Base-by-base conservation (phyloP, 2,797 vertebrate species). In the Pangasius djambal region DNA sequence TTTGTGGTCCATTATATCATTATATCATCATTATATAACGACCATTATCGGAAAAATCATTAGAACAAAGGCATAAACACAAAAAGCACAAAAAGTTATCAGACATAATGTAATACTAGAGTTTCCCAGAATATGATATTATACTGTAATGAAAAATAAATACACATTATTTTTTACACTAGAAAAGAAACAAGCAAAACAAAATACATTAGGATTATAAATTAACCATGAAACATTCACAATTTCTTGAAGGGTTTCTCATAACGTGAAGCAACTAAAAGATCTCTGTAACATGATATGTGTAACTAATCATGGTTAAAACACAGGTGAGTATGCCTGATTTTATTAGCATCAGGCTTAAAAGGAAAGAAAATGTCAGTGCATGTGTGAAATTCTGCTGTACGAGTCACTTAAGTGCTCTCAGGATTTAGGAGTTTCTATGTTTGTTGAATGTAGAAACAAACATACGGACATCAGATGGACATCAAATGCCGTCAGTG, bases 221-320 rank as follows among this genome's bases (percentile, higher is more conserved):
- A 96, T 96, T 95, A 97, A 96, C 93, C 95, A 91, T 84, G 78
- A 90, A 93, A 94, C 94, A 95, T 95, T 96, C 92, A 94, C 94
- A 95, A 95, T 75, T 89, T 83, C 93, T 91, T 67, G 92, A 93
- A n/a, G 89, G 85, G 28, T 87, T 95, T 95, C 96, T 94, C 95
- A 96, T 95, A 95, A 94, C 93, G 94, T 94, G 94, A 95, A 93
- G 92, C 92, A 90, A 94, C 91, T 92, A 89, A 88, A 92, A 93
- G 93, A 96, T 93, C 94, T 95, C 88, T 92, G 90, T 84, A 88
- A 90, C 89, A 90, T 90, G 89, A 87, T 92, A 92, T 94, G 92
- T 94, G 95, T 90, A 89, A 92, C 79, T 93, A 92, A 94, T 92
- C 89, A 12, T 91, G 90, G 78, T 67, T 86, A 85, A 82, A 89